Percentiles rank a stretch among this genome's conserved stretches.
These are phyloP conservation scores for Catostylus mosaicus DNA, from an alignment of 30 jellyfish, hydroid and myxozoan species.

Conservation along the genomic window DNA sequence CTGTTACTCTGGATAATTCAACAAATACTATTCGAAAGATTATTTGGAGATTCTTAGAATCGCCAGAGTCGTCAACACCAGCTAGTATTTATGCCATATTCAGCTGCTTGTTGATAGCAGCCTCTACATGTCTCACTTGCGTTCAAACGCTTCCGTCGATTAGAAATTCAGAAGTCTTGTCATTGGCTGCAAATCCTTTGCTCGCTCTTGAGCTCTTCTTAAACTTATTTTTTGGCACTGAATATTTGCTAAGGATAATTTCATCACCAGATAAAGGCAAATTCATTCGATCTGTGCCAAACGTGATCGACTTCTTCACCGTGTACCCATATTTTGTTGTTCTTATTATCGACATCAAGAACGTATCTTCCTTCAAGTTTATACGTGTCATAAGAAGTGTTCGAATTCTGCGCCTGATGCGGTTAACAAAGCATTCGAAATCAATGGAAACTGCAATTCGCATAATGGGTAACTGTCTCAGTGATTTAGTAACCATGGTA, in stretches of 20 bases:
- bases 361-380: slow-evolving; percentile 40
- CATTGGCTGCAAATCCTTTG: slow-evolving; percentile 36
- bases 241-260: slow-evolving; percentile 40
- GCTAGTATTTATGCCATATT: slow-evolving; percentile 69
- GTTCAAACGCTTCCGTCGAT: slow-evolving; percentile 66
- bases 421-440: slow-evolving; percentile 69
- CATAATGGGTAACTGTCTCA: slow-evolving; percentile 54
- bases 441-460: slow-evolving; percentile 53
- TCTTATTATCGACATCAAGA: slow-evolving; percentile 32
- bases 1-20: not conserved
- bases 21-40: not conserved
- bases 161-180: not conserved
- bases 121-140: slow-evolving; percentile 59
- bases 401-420: slow-evolving; percentile 73
- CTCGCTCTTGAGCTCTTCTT: slow-evolving; percentile 61
- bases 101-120: slow-evolving; percentile 58
- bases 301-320: slow-evolving; percentile 67
- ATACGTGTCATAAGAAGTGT: slow-evolving; percentile 67
- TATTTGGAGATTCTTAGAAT: slow-evolving; percentile 73
- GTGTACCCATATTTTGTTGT: slow-evolving; percentile 76
- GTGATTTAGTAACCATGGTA: slow-evolving; percentile 64
- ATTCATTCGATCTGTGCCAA: slow-evolving; percentile 55
- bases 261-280: slow-evolving; percentile 67
- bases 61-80: slow-evolving; percentile 69
- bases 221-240: slow-evolving; percentile 69